phyloP scores from a whole-genome alignment of 64 coral and sea anemone genomes.

The Acropora yongei region DNA sequence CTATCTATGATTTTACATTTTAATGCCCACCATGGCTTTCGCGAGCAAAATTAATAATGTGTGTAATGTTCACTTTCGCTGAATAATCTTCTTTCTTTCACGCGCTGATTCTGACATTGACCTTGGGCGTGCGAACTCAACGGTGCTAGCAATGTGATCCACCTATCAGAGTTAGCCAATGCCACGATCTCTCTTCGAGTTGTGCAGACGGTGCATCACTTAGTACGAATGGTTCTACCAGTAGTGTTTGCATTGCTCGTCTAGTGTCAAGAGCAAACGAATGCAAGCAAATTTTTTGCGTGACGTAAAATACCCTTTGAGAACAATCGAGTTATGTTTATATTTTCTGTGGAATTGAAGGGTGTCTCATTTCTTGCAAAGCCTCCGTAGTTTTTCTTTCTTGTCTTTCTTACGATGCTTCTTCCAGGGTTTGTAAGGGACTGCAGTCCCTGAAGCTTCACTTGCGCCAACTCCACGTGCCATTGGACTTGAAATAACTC shows the following conservation, averaged over 20 bases:
- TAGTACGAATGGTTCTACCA: no score
- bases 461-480: constrained; percentile 19
- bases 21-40: no score
- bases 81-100: no score
- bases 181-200: no score
- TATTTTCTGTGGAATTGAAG: neutral
- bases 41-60: no score
- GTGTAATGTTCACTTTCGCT: no score
- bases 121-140: no score
- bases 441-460: neutral
- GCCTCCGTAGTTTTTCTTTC: constrained; percentile 85
- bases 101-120: no score
- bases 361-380: constrained; percentile 58
- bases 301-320: neutral
- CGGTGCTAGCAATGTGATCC: no score
- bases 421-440: constrained; percentile 90
- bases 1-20: no score
- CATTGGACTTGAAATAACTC: neutral
- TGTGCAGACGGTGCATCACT: no score
- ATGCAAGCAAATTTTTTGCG: neutral
- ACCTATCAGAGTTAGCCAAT: no score
- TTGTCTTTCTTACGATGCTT: constrained; percentile 96
- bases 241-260: neutral
- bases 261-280: neutral
- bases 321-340: neutral